Base-by-base conservation (phyloP, 2,113 vertebrate species). In the Oryzias woworae region DNA sequence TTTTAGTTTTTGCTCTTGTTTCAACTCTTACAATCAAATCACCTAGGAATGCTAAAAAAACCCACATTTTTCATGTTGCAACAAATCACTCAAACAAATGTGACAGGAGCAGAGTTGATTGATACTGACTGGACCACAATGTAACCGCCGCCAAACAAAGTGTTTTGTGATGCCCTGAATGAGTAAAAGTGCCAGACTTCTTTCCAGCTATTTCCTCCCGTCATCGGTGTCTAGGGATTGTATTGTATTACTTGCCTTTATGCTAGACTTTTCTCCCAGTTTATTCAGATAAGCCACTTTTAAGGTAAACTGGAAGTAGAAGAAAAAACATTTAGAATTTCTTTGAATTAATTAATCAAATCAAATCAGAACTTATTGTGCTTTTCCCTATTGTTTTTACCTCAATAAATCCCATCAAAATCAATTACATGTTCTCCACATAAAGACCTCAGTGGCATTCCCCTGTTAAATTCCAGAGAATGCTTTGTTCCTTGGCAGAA, bases 401-500 rank as follows among this genome's bases (percentile, higher is more conserved):
- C 24, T 58, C 20, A 50, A 53, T 47, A 57, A 75, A 47, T 49
- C 45, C 58, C 16, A 48, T 53, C 26, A 56, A 67, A 66, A 72
- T 60, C 4, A 57, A 77, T 69, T 31, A 55, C 17, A 42, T 48
- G 17, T 51, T 66, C 26, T 24, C 1, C 26, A 64, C 1, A 13
- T 52, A 4, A 43, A 54, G n/a, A 23, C 49, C 52, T 46, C 1
- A 67, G 13, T 23, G 22, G 28, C 61, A 28, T 70, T 42, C 49
- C 23, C 66, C 42, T 60, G 51, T 70, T 62, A 50, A 46, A 49
- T 67, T 66, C 18, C 58, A 56, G 13, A 49, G 36, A 20, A 60
- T 50, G 59, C 66, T 77, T 62, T 54, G 28, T 69, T 64, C 45
- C 57, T 76, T 69, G 46, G 55, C 51, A 64, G 60, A 52, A 66